Conservation (phyloP, 2,888 invertebrate species). For the Hybos culiciformis region DNA sequence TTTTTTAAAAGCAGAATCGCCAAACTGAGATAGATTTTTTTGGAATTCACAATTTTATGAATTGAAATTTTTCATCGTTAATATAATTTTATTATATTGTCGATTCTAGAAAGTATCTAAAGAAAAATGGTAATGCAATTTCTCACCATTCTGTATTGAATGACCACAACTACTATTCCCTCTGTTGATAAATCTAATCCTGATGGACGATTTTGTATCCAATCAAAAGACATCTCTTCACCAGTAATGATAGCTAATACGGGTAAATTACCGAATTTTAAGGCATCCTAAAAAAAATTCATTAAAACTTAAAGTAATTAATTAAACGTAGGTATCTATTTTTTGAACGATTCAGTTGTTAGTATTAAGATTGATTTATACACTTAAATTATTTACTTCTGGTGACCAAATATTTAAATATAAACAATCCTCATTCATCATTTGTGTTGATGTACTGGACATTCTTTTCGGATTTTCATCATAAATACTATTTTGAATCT, state of each 20-base stretch:
- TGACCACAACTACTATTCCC: constrained; percentile 53
- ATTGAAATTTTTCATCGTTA: too few relatives aligned
- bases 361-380: not conserved
- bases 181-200: constrained; percentile 62
- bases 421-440: constrained; percentile 64
- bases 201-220: constrained; percentile 40
- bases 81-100: too few relatives aligned
- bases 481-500: constrained; percentile 36
- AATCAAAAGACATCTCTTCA: constrained; percentile 51
- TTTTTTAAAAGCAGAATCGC: too few relatives aligned
- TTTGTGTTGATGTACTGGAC: constrained; percentile 14
- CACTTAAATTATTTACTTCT: constrained; percentile 40
- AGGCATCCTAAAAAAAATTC: constrained; percentile 21
- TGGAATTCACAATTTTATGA: too few relatives aligned
- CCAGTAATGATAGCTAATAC: constrained; percentile 38
- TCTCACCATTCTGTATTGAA: constrained; percentile 57
- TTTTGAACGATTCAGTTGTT: not conserved
- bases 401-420: constrained; percentile 84
- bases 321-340: too few relatives aligned
- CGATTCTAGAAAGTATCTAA: too few relatives aligned
- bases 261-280: constrained; percentile 43
- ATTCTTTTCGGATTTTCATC: constrained; percentile 29
- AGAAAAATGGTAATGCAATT: too few relatives aligned
- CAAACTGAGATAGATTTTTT: too few relatives aligned
- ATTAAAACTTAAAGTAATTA: constrained; percentile 5